Evolutionary conservation across 2,113 vertebrate genomes (phyloP).

Genomic region (Trogon surrucura): DNA sequence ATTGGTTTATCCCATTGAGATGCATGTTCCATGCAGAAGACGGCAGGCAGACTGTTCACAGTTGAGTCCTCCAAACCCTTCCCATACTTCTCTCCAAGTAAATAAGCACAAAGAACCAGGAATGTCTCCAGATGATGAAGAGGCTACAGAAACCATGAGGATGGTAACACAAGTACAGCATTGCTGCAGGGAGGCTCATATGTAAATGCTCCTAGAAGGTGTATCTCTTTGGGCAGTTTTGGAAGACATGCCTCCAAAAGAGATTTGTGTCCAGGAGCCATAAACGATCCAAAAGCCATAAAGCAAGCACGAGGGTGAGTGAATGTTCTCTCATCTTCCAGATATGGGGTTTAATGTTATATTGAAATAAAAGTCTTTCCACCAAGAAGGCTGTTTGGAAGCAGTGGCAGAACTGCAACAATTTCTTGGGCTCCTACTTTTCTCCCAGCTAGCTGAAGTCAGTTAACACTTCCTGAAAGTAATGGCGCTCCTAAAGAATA

Average conservation of each 20-base stretch:
- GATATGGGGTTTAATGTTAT: background rate
- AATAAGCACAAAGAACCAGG: background rate
- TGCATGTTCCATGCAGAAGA: background rate
- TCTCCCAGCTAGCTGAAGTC: background rate
- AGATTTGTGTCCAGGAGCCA: background rate
- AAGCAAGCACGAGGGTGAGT: background rate
- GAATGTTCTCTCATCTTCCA: background rate
- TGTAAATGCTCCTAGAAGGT: background rate
- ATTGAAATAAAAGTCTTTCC: background rate
- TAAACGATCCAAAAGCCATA: background rate
- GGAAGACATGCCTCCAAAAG: background rate
- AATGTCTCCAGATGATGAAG: background rate
- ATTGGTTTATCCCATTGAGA: accelerated
- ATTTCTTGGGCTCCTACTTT: background rate
- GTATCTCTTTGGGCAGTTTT: background rate
- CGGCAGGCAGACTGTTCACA: background rate
- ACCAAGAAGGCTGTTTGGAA: background rate
- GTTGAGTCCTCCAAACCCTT: background rate
- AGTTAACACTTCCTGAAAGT: background rate
- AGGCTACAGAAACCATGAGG: background rate
- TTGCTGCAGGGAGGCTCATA: background rate
- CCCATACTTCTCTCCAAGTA: background rate
- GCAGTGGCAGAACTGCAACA: background rate
- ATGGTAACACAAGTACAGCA: background rate
- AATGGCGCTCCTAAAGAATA: background rate